Conservation (phyloP, 2,797 vertebrate species). For the Coregonus suidteri region DNA sequence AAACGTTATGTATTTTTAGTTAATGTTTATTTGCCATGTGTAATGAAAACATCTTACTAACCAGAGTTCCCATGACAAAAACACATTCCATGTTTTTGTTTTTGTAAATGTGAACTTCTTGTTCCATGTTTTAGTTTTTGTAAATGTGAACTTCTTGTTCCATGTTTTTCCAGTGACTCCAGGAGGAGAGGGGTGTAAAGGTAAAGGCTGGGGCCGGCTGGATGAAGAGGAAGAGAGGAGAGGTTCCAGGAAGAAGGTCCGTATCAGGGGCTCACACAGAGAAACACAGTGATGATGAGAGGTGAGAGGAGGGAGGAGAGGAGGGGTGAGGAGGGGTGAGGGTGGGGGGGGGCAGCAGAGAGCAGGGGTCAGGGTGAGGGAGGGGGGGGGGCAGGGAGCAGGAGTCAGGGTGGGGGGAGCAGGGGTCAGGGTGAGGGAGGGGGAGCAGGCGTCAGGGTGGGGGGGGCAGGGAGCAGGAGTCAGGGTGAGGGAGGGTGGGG, state of each 20-base stretch:
- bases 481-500: too few species aligned
- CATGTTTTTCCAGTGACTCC: constrained; percentile 83
- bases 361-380: too few species aligned
- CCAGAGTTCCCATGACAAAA: neutral
- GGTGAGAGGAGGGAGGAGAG: constrained; percentile 70
- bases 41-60: neutral
- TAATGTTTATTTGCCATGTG: neutral
- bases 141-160: neutral
- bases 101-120: neutral
- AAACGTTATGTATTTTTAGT: neutral
- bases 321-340: neutral
- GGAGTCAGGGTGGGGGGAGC: too few species aligned
- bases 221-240: constrained; percentile 88
- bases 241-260: constrained; percentile 88
- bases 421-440: too few species aligned
- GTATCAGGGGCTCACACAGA: constrained; percentile 81
- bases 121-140: too few species aligned
- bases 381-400: too few species aligned
- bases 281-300: constrained; percentile 89
- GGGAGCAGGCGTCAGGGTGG: too few species aligned
- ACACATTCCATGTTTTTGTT: neutral
- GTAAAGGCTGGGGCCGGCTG: constrained; percentile 81
- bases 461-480: too few species aligned
- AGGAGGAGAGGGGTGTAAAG: constrained; percentile 81
- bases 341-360: too few species aligned